Conservation (phyloP, 1,140 invertebrate species). For the Pogonognathellus flavescens region DNA sequence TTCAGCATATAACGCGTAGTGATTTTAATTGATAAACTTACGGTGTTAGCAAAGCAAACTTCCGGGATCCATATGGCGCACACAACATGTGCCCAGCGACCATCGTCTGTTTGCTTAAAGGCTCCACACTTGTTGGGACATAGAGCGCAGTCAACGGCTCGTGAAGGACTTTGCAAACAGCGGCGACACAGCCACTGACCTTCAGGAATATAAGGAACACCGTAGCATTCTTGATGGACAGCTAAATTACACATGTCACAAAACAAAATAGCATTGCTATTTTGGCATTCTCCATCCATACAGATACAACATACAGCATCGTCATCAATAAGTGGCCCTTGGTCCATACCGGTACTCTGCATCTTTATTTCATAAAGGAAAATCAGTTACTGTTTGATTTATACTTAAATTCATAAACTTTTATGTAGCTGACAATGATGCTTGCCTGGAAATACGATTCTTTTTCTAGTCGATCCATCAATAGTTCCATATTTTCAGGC, state of each 20-base stretch:
- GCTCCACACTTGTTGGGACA: slow-evolving; percentile 98
- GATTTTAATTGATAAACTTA: slow-evolving; percentile 67
- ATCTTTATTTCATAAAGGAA: slow-evolving; percentile 72
- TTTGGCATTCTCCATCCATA: slow-evolving; percentile 93
- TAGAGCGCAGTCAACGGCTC: slow-evolving; percentile 95
- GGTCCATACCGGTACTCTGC: slow-evolving; percentile 74
- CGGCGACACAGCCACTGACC: slow-evolving; percentile 97
- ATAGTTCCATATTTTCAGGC: slow-evolving; percentile 89
- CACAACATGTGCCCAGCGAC: slow-evolving; percentile 98
- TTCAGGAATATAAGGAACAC: slow-evolving; percentile 93
- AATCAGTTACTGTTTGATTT: too few relatives aligned
- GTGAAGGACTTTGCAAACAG: slow-evolving; percentile 95
- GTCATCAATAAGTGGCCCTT: slow-evolving; percentile 87
- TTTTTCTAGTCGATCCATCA: slow-evolving; percentile 98
- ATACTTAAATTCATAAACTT: too few relatives aligned
- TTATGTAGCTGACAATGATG: background rate
- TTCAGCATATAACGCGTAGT: too few relatives aligned
- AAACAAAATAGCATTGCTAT: slow-evolving; percentile 95
- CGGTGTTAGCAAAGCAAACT: slow-evolving; percentile 96
- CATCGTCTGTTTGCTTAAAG: slow-evolving; percentile 97
- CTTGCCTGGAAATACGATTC: slow-evolving; percentile 94
- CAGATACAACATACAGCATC: slow-evolving; percentile 98
- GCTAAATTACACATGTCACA: slow-evolving; percentile 99
- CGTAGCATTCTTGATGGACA: slow-evolving; percentile 94
- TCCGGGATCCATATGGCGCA: slow-evolving; percentile 99